Base-by-base conservation (phyloP, 2,113 vertebrate species). In the Labeo rohita region DNA sequence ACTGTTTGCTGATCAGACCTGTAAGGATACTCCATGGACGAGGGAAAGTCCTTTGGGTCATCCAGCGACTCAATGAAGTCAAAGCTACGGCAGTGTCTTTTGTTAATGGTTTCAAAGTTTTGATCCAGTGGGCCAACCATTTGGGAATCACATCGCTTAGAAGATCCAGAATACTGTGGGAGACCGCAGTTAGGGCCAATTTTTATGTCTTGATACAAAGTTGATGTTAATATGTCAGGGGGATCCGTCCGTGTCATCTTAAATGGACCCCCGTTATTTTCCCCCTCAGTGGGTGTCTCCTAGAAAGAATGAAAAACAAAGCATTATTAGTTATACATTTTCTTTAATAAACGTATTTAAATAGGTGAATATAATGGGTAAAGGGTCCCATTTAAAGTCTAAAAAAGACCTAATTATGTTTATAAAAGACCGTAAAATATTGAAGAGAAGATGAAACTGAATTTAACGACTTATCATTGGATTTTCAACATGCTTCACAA, bases 181-280 rank as follows among this genome's bases (percentile, higher is more conserved):
- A 89, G 88, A 82, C 92, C 86, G 21, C 94, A 93, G 87, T 93
- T 90, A 4, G 95, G 95, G 91, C 95, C 95, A 91, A 96, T 94
- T 88, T 94, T 94, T 92, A 99, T 94, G 93, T 97, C 96, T 95
- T 91, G 97, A 94, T 97, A 98, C 89, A 98, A 95, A 7, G 97
- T 97, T 45, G 97, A 98, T 93, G 96, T 96, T 93, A 99, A 95
- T 93, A 98, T 94, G 93, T 98, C 97, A 94, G 98, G 97, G 8
- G 97, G 97, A 93, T 98, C 96, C 15, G 97, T 99, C 91, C 97
- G 96, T 95, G 98, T 99, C 98, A 99, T 99, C 94, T 98, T 99
- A 96, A 93, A 92, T 92, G 65, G 78, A 92, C 93, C 91, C 90
- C 90, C 92, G 91, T 89, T 89, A 89, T 4, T 4, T 86, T 90